Conservation (phyloP, 2,888 invertebrate genomes). For the Carcina quercana region DNA sequence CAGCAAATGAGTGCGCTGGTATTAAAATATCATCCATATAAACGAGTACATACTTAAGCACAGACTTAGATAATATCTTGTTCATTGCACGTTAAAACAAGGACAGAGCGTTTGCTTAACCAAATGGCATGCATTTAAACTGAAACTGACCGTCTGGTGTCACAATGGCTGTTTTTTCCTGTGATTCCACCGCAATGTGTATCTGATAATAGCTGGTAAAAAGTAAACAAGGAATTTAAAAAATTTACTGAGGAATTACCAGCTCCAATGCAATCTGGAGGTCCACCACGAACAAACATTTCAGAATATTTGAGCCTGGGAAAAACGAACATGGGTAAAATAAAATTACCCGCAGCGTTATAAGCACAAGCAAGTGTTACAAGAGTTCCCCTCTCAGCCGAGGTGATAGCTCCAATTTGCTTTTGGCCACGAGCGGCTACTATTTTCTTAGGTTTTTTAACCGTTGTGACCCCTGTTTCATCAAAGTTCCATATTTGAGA, state of each 20-base stretch:
- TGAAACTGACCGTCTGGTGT: too few species aligned
- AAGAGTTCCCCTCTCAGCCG: slow-evolving; percentile 17
- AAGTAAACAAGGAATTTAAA: too few species aligned
- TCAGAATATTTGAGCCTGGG: slow-evolving; percentile 19
- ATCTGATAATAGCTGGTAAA: too few species aligned
- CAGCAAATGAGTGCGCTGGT: too few species aligned
- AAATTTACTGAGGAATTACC: slow-evolving; percentile 25
- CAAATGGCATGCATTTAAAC: too few species aligned
- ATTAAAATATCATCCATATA: too few species aligned
- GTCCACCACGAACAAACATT: slow-evolving; percentile 22
- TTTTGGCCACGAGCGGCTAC: slow-evolving; percentile 15
- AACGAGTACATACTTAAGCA: too few species aligned
- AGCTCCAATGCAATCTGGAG: slow-evolving; percentile 19
- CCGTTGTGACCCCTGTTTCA: slow-evolving; percentile 23
- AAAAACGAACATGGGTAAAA: slow-evolving; percentile 19
- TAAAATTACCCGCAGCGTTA: slow-evolving; percentile 12
- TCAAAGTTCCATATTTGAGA: slow-evolving; percentile 22
- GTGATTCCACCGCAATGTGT: too few species aligned
- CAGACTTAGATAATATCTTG: too few species aligned
- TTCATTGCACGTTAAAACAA: too few species aligned
- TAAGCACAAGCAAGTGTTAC: slow-evolving; percentile 13
- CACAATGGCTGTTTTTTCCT: too few species aligned
- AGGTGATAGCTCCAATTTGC: slow-evolving; percentile 18
- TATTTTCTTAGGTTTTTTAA: slow-evolving; percentile 19
- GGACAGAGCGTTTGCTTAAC: too few species aligned